These are phyloP conservation scores for Galaxea fascicularis DNA, from an alignment of 92 coral and sea anemone genomes.

Conservation along the genomic window DNA sequence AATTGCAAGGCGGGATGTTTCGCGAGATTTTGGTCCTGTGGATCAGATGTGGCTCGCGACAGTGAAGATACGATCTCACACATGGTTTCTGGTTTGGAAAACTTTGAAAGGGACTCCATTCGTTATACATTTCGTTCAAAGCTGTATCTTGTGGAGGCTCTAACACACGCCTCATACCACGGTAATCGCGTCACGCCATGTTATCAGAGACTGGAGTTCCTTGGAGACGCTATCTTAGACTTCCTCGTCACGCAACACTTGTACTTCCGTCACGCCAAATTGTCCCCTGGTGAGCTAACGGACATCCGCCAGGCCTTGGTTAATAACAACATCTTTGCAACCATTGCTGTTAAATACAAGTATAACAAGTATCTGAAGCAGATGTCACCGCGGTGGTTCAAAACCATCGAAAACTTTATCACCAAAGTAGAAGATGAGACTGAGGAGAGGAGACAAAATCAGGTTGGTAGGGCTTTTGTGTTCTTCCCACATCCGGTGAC, in stretches of 20 bases:
- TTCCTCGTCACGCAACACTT: slow-evolving; percentile 93
- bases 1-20: slow-evolving; percentile 36
- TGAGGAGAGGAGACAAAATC: slow-evolving; percentile 8
- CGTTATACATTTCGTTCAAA: slow-evolving; percentile 74
- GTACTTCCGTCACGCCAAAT: slow-evolving; percentile 74
- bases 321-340: slow-evolving; percentile 95
- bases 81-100: slow-evolving; percentile 66
- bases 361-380: slow-evolving; percentile 83
- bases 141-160: slow-evolving; percentile 82
- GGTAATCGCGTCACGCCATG: slow-evolving; percentile 84
- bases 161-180: slow-evolving; percentile 91
- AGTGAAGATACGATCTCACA: slow-evolving; percentile 15
- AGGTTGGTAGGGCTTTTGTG: slow-evolving; percentile 8
- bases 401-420: slow-evolving; percentile 82
- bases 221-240: slow-evolving; percentile 95
- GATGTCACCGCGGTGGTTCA: slow-evolving; percentile 89
- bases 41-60: neutral
- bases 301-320: slow-evolving; percentile 96
- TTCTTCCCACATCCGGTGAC: neutral
- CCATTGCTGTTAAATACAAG: slow-evolving; percentile 81
- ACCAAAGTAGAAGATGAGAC: slow-evolving; percentile 50
- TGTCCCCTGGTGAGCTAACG: slow-evolving; percentile 90
- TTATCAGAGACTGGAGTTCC: slow-evolving; percentile 95
- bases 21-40: slow-evolving; percentile 34
- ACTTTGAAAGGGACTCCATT: slow-evolving; percentile 71